Conservation (phyloP, 2,888 invertebrate genomes). For the Eupithecia exiguata region DNA sequence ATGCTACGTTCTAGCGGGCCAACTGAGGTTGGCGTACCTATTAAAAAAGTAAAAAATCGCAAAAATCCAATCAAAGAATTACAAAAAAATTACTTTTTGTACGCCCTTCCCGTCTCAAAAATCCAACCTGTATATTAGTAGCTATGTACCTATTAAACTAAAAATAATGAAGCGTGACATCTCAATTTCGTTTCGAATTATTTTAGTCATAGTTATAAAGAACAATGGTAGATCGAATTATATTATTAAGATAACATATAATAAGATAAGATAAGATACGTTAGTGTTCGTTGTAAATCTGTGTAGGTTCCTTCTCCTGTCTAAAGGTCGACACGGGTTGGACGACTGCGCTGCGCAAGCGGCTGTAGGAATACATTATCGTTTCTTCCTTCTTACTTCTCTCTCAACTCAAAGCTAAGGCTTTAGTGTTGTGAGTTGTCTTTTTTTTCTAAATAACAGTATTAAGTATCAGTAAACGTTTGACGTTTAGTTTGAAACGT, state of each 20-base stretch:
- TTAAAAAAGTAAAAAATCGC: too few relatives aligned
- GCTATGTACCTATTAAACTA: background rate
- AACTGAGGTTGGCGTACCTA: too few relatives aligned
- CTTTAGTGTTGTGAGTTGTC: too few relatives aligned
- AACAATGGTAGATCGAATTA: slow-evolving; percentile 1
- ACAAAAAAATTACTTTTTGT: too few relatives aligned
- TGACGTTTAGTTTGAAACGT: background rate
- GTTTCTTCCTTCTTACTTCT: background rate
- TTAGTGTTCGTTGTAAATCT: background rate
- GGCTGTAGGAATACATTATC: background rate
- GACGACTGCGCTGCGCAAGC: background rate
- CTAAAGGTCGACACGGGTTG: background rate
- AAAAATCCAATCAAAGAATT: too few relatives aligned
- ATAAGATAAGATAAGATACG: too few relatives aligned
- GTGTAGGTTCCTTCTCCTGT: background rate
- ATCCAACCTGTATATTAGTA: too few relatives aligned
- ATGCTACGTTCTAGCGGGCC: too few relatives aligned
- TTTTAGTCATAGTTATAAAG: background rate
- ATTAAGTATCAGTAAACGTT: background rate
- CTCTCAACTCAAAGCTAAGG: too few relatives aligned
- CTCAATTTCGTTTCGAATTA: background rate
- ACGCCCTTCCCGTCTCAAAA: too few relatives aligned
- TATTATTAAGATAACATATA: too few relatives aligned
- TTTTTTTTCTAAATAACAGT: too few relatives aligned
- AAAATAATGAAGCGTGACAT: background rate